phyloP scores from a whole-genome alignment of 2,888 invertebrate species.

The Agrochola circellaris region DNA sequence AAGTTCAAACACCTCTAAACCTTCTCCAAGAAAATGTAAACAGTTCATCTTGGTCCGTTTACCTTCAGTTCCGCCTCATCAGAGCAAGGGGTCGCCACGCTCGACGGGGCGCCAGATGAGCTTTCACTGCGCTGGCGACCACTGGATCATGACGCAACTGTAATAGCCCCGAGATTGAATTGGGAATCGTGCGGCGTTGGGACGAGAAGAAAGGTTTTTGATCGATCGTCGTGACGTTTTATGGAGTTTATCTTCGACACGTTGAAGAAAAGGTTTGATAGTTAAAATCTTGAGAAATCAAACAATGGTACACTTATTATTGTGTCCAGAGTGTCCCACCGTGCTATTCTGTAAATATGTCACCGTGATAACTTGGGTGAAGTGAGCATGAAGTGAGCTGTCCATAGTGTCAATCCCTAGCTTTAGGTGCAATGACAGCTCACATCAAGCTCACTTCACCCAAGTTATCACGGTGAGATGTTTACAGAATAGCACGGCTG shows the following conservation, averaged over 20 bases:
- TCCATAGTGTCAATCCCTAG: no score
- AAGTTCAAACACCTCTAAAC: background rate
- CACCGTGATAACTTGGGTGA: no score
- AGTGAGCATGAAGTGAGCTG: no score
- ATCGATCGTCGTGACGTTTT: constrained; percentile 8
- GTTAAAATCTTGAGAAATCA: background rate
- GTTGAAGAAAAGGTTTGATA: background rate
- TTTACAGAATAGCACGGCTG: no score
- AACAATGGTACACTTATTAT: no score
- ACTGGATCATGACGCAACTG: constrained; percentile 43
- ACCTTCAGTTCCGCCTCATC: constrained; percentile 53
- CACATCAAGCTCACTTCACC: no score
- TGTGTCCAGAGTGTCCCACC: no score
- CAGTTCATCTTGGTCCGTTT: constrained; percentile 23
- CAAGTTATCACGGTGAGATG: no score
- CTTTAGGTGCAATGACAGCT: no score
- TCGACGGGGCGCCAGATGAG: constrained; percentile 34
- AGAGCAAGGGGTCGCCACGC: constrained; percentile 35
- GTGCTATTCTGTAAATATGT: no score
- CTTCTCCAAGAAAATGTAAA: constrained; percentile 12
- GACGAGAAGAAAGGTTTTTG: background rate
- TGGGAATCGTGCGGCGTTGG: background rate
- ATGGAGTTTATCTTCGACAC: background rate
- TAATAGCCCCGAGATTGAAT: background rate
- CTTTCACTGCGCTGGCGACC: constrained; percentile 49